Percentiles rank a stretch among this genome's conserved stretches.
Conservation (phyloP, 2,888 invertebrate species). For the Dolichomitus sp. region DNA sequence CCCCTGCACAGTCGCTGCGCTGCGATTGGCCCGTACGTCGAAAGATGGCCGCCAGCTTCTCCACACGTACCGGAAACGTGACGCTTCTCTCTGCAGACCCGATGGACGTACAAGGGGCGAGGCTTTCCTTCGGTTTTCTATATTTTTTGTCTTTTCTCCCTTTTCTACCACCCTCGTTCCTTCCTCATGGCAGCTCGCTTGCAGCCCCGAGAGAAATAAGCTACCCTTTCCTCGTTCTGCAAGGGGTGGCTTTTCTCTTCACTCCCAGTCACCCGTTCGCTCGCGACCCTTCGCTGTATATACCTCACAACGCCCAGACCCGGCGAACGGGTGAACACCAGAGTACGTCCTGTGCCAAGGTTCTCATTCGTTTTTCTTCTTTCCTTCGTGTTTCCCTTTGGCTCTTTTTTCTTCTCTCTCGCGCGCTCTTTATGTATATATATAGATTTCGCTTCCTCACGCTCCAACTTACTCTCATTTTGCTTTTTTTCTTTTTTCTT, state of each 20-base stretch:
- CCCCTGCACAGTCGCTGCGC: slow-evolving; percentile 59
- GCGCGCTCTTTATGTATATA: slow-evolving; percentile 37
- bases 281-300: slow-evolving; percentile 47
- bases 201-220: slow-evolving; percentile 65
- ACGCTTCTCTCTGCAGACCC: slow-evolving; percentile 73
- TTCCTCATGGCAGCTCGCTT: slow-evolving; percentile 35
- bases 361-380: slow-evolving; percentile 63
- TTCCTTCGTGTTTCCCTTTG: slow-evolving; percentile 71
- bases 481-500: slow-evolving; percentile 37
- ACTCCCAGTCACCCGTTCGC: slow-evolving; percentile 22
- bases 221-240: slow-evolving; percentile 36
- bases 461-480: slow-evolving; percentile 56
- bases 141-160: slow-evolving; percentile 43
- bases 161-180: slow-evolving; percentile 38
- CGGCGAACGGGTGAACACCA: slow-evolving; percentile 52
- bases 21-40: slow-evolving; percentile 78
- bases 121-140: slow-evolving; percentile 67
- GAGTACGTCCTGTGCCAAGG: slow-evolving; percentile 55
- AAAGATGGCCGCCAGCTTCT: slow-evolving; percentile 82
- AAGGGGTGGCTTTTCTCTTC: slow-evolving; percentile 50
- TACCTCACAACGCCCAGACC: slow-evolving; percentile 36
- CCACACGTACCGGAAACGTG: slow-evolving; percentile 82
- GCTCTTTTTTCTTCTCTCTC: slow-evolving; percentile 66
- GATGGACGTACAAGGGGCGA: slow-evolving; percentile 66
- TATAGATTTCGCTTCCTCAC: slow-evolving; percentile 51